Percentiles rank a stretch among this genome's conserved stretches.
Evolutionary conservation across 2,113 vertebrate species (phyloP).

Genomic region (Erinaceus europaeus): DNA sequence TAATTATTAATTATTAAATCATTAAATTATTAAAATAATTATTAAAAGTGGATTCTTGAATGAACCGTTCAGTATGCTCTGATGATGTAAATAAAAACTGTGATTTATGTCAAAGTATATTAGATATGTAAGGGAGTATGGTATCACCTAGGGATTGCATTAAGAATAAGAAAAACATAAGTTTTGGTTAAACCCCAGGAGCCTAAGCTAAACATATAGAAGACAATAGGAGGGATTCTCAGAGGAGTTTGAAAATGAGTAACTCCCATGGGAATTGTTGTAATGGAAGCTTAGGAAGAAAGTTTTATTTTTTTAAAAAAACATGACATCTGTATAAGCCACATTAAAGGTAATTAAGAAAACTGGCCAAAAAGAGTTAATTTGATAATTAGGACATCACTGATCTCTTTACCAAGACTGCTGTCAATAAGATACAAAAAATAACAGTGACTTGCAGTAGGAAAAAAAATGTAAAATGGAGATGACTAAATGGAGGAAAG

Average conservation of each 20-base stretch:
- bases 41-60: neutral
- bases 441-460: neutral
- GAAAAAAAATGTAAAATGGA: neutral
- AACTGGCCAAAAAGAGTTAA: neutral
- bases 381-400: neutral
- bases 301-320: neutral
- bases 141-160: neutral
- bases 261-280: neutral
- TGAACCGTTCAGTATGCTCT: neutral
- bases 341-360: neutral
- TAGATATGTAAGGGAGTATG: neutral
- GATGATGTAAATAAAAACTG: conserved; percentile 4
- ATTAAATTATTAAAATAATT: no score
- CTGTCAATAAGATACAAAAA: neutral
- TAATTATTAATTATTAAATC: no score
- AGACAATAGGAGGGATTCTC: neutral
- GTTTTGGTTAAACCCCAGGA: neutral
- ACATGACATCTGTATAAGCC: neutral
- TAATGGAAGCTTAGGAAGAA: neutral
- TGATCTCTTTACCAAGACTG: neutral
- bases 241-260: neutral
- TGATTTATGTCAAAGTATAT: neutral
- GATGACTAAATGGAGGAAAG: neutral
- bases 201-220: neutral
- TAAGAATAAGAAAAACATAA: neutral